Evolutionary conservation across 2,113 vertebrate species (phyloP).

Genomic region (Chloebia gouldiae): DNA sequence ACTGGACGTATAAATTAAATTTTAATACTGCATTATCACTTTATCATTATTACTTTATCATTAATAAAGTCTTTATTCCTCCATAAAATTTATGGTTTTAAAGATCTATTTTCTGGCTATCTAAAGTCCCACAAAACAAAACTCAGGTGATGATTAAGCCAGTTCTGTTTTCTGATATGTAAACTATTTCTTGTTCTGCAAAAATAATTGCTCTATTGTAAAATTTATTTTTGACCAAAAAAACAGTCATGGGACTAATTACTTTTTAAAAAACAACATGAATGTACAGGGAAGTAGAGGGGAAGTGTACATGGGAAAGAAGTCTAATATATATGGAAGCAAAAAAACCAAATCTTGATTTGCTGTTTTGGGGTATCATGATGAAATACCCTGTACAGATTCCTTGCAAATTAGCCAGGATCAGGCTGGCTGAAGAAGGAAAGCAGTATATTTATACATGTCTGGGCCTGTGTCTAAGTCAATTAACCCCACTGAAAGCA

Average conservation of each 20-base stretch:
- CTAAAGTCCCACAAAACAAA: background rate
- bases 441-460: background rate
- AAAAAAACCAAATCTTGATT: background rate
- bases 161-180: background rate
- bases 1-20: background rate
- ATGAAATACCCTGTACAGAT: background rate
- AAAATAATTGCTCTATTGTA: background rate
- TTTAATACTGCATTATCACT: background rate
- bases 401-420: background rate
- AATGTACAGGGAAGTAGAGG: background rate
- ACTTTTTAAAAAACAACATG: background rate
- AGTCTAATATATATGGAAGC: background rate
- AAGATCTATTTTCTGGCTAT: background rate
- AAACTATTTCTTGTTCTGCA: background rate
- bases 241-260: background rate
- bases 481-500: background rate
- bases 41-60: background rate
- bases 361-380: fast-evolving
- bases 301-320: background rate
- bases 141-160: background rate
- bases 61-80: background rate
- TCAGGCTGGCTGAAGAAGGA: background rate
- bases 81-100: background rate
- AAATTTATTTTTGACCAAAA: background rate
- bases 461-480: background rate